Evolutionary conservation across 2,888 invertebrate genomes (phyloP).

Genomic region (Candidula unifasciata): DNA sequence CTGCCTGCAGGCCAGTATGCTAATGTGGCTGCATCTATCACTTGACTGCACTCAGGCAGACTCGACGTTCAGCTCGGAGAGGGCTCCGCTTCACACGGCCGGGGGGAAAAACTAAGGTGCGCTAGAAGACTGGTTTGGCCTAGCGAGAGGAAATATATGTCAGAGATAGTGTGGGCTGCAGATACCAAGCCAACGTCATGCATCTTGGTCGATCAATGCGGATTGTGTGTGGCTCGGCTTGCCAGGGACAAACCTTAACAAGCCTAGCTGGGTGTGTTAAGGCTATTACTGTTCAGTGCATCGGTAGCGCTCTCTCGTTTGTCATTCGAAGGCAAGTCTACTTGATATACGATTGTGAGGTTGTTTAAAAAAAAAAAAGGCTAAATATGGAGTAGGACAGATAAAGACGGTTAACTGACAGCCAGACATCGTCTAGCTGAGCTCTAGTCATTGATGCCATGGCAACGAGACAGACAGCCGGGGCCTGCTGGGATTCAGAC

Average conservation of each 20-base stretch:
- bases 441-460: constrained; percentile 10
- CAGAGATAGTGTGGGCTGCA: neutral
- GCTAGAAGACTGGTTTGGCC: neutral
- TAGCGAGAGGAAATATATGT: neutral
- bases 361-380: neutral
- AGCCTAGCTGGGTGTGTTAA: neutral
- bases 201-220: constrained; percentile 21
- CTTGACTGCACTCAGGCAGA: neutral
- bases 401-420: neutral
- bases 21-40: neutral
- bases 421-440: neutral
- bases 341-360: neutral
- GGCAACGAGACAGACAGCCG: neutral
- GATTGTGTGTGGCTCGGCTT: neutral
- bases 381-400: neutral
- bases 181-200: neutral
- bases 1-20: neutral
- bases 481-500: neutral
- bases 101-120: neutral
- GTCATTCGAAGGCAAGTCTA: neutral
- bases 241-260: neutral
- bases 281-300: neutral
- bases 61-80: neutral
- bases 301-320: neutral
- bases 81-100: neutral